Base-by-base conservation (phyloP, 2,888 invertebrate species). In the Achlya flavicornis region DNA sequence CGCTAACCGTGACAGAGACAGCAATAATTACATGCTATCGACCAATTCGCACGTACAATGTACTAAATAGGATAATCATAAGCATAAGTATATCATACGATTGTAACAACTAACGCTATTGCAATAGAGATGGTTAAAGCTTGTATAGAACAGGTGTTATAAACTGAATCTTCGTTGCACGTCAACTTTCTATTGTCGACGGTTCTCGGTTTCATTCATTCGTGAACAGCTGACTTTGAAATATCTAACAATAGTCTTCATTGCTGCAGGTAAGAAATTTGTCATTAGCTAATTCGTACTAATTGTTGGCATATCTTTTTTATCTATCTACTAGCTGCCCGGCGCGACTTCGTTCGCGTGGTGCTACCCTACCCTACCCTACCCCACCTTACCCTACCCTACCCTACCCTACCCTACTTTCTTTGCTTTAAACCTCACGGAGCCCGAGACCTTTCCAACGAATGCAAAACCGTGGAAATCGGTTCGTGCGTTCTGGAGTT, bases 141-240 rank as follows among this genome's bases (percentile, higher is more conserved):
- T 16, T 46, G 16, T 19, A 53, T 19, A 19, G 8, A n/a, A 38
- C 41, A 41, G 38, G 10, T 38, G 38, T 38, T 41, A 12, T 41
- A 3, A 12, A 41, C 41, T 41, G 12, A 32, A 58, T 32, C 58
- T 58, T 46, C 12, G 46, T 58, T 58, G 35, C 59, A 38, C 43
- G 60, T 71, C 64, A 69, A 78, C 81, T 80, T 81, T 81, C 81
- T 78, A 81, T 71, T 68, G 64, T 65, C 61, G 67, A 75, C 53
- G 53, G 19, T 53, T 53, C 75, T 78, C 72, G 68, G 67, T 76
- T 81, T 80, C 80, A 69, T 80, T 80, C 68, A 73, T 62, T 70
- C 63, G 63, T 53, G 61, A 78, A 74, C 79, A 80, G 78, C 77
- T 79, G 80, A 75, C 41, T 41, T n/a, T 57, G 61, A 53, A 67